Conservation (phyloP, 2,113 vertebrate genomes). For the Pangasianodon gigas region DNA sequence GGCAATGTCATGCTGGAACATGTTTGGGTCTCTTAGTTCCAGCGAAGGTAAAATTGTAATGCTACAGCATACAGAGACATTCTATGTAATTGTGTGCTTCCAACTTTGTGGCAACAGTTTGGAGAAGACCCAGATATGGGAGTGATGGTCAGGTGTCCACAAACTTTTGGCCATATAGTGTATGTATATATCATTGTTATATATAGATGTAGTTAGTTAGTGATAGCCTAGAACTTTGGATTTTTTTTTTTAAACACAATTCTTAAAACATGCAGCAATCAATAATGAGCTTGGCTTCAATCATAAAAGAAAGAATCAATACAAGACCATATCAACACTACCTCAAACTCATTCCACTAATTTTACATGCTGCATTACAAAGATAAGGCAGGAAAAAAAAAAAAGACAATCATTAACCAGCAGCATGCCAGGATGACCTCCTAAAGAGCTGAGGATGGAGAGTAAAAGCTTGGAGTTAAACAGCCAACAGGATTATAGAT, state of each 20-base stretch:
- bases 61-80: too few relatives aligned
- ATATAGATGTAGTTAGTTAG: neutral
- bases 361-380: neutral
- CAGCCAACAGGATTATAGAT: constrained; percentile 20
- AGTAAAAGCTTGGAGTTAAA: constrained; percentile 22
- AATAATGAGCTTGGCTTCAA: neutral
- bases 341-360: constrained; percentile 21
- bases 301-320: neutral
- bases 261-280: constrained; percentile 3
- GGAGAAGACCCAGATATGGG: too few relatives aligned
- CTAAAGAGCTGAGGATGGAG: neutral
- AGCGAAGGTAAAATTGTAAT: too few relatives aligned
- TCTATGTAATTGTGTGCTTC: too few relatives aligned
- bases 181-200: neutral
- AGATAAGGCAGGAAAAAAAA: neutral
- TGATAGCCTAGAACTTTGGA: neutral
- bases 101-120: too few relatives aligned
- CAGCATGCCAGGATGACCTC: constrained; percentile 9
- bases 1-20: too few relatives aligned
- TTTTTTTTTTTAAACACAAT: neutral
- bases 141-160: too few relatives aligned
- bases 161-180: too few relatives aligned
- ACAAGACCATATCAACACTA: constrained; percentile 11
- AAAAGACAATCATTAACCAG: constrained; percentile 47
- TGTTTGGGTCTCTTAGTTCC: too few relatives aligned